phyloP scores from a whole-genome alignment of 2,797 vertebrate species.

The Malurus leucopterus region DNA sequence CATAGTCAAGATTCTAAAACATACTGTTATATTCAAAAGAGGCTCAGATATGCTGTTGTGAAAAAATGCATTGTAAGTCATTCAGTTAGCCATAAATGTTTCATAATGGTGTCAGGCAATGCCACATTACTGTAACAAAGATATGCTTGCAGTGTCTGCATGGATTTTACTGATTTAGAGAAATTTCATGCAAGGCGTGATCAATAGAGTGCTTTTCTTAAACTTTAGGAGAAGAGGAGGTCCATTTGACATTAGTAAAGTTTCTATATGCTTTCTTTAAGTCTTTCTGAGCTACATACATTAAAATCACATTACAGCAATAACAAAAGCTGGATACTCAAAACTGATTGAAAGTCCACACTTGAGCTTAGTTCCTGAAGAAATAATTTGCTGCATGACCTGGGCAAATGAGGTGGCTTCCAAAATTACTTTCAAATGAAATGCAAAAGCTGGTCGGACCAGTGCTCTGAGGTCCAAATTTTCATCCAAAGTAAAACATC shows the following conservation, averaged over 20 bases:
- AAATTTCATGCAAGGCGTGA: not conserved
- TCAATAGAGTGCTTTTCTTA: not conserved
- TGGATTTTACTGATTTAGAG: not conserved
- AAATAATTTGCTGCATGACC: not conserved
- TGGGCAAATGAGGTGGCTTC: not conserved
- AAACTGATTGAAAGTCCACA: not conserved
- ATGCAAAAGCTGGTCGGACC: not conserved
- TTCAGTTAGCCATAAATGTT: not conserved
- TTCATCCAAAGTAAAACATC: not conserved
- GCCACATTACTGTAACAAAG: not conserved
- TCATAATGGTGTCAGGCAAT: not conserved
- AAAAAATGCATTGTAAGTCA: not conserved
- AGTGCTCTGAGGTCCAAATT: not conserved
- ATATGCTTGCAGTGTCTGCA: not conserved
- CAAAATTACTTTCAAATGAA: not conserved
- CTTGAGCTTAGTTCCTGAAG: not conserved
- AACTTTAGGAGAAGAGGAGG: not conserved
- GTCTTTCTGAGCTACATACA: not conserved
- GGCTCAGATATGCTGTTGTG: not conserved
- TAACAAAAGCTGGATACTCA: not conserved
- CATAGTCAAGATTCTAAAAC: not conserved
- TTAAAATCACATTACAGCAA: not conserved
- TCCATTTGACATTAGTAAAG: not conserved
- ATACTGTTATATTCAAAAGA: not conserved
- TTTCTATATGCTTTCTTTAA: not conserved